Evolutionary conservation across 2,797 vertebrate genomes (phyloP).

Genomic region (Petrocephalus schoutedeni): DNA sequence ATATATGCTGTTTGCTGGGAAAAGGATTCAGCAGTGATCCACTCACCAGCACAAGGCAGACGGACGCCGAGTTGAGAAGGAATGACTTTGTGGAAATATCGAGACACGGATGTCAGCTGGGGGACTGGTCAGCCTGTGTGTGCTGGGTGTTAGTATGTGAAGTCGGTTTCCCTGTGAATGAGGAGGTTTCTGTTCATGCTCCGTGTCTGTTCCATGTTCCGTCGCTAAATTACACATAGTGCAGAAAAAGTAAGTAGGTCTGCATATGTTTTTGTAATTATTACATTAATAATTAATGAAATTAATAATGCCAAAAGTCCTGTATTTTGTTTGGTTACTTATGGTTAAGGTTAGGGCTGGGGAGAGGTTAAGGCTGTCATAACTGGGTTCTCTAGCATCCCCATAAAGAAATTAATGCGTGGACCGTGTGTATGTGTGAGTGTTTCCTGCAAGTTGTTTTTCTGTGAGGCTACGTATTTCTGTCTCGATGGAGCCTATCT

Average conservation of each 20-base stretch:
- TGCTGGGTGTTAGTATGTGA: not conserved
- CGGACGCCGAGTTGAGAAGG: not conserved
- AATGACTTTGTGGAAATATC: not conserved
- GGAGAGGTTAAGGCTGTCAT: not conserved
- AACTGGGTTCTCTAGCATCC: not conserved
- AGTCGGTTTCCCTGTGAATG: not conserved
- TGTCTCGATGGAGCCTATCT: not conserved
- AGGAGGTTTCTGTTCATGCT: not conserved
- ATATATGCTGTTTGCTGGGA: not conserved
- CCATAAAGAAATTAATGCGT: not conserved
- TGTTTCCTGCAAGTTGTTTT: not conserved
- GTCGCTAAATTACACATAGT: not conserved
- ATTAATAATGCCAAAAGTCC: not conserved
- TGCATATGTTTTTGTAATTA: not conserved
- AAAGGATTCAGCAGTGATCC: not conserved
- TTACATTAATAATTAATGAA: not conserved
- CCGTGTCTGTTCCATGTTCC: not conserved
- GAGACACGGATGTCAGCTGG: not conserved
- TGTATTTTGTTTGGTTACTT: not conserved
- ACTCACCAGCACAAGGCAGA: not conserved
- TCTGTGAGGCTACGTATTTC: not conserved
- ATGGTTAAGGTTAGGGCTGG: not conserved
- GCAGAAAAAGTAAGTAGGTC: not conserved
- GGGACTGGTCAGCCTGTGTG: not conserved
- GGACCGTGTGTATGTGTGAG: not conserved